Base-by-base conservation (phyloP, 2,113 vertebrate species). In the Mustela lutreola region DNA sequence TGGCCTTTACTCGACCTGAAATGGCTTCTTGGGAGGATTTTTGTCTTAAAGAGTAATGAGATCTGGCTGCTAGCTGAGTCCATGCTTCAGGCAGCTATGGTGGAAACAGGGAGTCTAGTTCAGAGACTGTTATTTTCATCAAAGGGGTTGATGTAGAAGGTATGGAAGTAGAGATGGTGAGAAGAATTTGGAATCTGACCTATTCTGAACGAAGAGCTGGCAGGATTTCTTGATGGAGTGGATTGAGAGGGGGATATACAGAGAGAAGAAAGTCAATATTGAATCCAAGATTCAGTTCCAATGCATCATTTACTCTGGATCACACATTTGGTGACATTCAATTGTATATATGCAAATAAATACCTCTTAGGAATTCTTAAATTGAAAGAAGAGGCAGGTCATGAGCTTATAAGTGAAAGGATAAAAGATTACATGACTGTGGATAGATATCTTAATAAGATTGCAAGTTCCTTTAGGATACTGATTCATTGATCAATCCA, bases 191-290 rank as follows among this genome's bases (percentile, higher is more conserved):
- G 45, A n/a, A 75, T 95, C 53, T 45, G 60, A 53, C 22, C 0
- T 28, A 12, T 14, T 92, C 53, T 90, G 73, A 97, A 92, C 56
- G 45, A 85, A 83, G 10, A 84, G 12, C 45, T 36, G 33, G n/a
- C 24, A 76, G 65, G 11, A 78, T 96, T 97, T 91, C 45, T 63
- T 96, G 78, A 60, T 63, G 50, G 26, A 58, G 36, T 88, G 33
- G 28, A 45, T 79, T 26, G n/a, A 63, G 11, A 28, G 7, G 42
- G 42, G 12, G 22, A 7, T 33, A n/a, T 50, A 24, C 50, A 73
- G 42, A 36, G 31, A 78, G 26, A 78, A 19, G 45, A 21, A 78
- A 86, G 36, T 73, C 79, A 85, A 0, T 65, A 65, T 26, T 33
- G 78, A 97, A 78, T 33, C 18, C 11, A 53, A 24, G 63, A 67